Evolutionary conservation across 2,888 invertebrate species (phyloP).

Genomic region (Pammene fasciana): DNA sequence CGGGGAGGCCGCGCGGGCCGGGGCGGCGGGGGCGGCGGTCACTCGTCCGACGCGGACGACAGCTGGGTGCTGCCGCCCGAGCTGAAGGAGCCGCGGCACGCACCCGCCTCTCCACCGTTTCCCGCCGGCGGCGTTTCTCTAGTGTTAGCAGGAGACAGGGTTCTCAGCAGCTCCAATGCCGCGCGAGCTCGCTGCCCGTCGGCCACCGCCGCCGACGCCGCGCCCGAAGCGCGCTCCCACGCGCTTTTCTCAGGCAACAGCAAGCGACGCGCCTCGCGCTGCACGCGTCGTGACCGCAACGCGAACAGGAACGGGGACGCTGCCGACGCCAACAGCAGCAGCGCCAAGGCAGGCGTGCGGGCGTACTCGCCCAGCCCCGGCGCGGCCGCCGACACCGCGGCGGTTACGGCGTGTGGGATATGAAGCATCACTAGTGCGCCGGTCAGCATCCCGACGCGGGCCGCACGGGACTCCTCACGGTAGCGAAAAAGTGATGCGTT

Average conservation of each 20-base stretch:
- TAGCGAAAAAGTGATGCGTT: conserved; percentile 93
- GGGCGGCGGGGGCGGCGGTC: conserved; percentile 65
- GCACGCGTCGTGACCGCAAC: conserved; percentile 87
- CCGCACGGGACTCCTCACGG: conserved; percentile 94
- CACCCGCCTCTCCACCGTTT: conserved; percentile 79
- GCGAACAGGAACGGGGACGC: conserved; percentile 90
- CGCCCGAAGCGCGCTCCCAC: conserved; percentile 80
- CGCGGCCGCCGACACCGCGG: conserved; percentile 70
- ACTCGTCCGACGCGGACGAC: conserved; percentile 85
- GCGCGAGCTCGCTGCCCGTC: conserved; percentile 79
- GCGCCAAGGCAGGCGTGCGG: conserved; percentile 77
- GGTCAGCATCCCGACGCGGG: conserved; percentile 86
- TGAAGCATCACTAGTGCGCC: conserved; percentile 90
- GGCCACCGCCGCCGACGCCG: conserved; percentile 82
- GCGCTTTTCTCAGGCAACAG: conserved; percentile 75
- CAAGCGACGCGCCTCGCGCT: conserved; percentile 72
- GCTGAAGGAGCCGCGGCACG: conserved; percentile 85
- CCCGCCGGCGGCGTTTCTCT: conserved; percentile 53
- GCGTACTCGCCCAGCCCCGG: conserved; percentile 78
- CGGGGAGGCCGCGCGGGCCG: conserved; percentile 56
- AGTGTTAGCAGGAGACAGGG: conserved; percentile 71
- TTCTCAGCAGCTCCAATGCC: conserved; percentile 71
- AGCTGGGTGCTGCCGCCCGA: conserved; percentile 86
- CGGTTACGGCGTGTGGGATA: conserved; percentile 84
- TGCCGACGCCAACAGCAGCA: conserved; percentile 85